These are phyloP conservation scores for Corythornis leucogaster DNA, from an alignment of 2,797 vertebrate species.

Conservation along the genomic window DNA sequence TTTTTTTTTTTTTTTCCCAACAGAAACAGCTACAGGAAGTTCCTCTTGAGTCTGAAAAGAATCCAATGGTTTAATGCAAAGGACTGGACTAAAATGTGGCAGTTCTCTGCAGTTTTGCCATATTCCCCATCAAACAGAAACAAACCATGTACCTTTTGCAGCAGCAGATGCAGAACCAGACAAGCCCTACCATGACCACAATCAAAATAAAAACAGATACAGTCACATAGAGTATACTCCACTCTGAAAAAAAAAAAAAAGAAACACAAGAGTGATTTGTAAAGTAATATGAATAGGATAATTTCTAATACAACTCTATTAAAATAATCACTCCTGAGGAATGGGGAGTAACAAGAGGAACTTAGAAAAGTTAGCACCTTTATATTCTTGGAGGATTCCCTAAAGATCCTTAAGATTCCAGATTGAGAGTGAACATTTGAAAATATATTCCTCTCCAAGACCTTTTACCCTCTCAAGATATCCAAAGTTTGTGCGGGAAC, in stretches of 20 bases:
- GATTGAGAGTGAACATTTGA: background rate
- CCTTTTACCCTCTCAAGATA: background rate
- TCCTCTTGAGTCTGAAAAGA: background rate
- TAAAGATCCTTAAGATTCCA: background rate
- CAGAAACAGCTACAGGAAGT: background rate
- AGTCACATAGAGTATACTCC: conserved; percentile 88
- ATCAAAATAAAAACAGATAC: conserved; percentile 80
- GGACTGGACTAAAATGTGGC: background rate
- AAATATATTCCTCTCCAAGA: background rate
- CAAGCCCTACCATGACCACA: conserved; percentile 76
- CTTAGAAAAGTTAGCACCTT: background rate
- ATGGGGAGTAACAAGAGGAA: background rate
- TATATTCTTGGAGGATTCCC: background rate
- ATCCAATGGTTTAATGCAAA: background rate
- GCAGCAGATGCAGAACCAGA: conserved; percentile 89
- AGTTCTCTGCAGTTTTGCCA: background rate
- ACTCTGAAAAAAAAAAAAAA: conserved; percentile 78
- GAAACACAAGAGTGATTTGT: background rate
- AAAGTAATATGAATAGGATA: background rate
- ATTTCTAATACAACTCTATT: background rate
- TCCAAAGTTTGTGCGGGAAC: background rate
- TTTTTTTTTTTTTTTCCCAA: background rate
- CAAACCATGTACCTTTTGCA: conserved; percentile 84
- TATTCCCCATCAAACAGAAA: background rate
- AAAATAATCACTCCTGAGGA: background rate